A percentile compares a stretch with the other conserved stretches of the same genome.
phyloP scores from a whole-genome alignment of 2,797 vertebrate species.

The Odontamblyopus lacepedii region DNA sequence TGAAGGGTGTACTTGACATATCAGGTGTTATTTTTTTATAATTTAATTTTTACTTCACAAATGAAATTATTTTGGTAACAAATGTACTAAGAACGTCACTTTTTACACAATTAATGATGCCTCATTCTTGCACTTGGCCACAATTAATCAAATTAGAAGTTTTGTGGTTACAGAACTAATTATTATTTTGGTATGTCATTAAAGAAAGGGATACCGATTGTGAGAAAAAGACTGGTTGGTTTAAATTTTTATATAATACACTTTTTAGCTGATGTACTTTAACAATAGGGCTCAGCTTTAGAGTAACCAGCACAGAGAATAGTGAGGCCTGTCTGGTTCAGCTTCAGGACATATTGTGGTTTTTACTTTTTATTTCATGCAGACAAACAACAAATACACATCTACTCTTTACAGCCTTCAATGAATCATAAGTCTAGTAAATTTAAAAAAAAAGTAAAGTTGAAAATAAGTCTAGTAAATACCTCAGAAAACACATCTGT shows the following conservation, averaged over 20 bases:
- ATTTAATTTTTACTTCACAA: constrained; percentile 55
- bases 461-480: not conserved
- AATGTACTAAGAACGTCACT: constrained; percentile 76
- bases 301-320: not conserved
- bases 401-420: not conserved
- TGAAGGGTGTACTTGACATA: constrained; percentile 77
- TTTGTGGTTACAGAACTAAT: constrained; percentile 86
- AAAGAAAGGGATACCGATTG: constrained; percentile 62
- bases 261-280: constrained; percentile 46
- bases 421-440: not conserved
- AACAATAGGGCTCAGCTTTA: constrained; percentile 27
- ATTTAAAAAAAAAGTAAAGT: not conserved
- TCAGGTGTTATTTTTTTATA: constrained; percentile 75
- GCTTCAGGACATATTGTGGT: constrained; percentile 33
- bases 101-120: constrained; percentile 89
- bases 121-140: constrained; percentile 80
- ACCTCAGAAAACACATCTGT: not conserved
- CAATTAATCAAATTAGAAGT: constrained; percentile 83
- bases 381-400: not conserved
- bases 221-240: constrained; percentile 43
- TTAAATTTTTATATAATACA: constrained; percentile 20
- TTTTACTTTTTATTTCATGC: constrained; percentile 32
- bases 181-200: constrained; percentile 77
- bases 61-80: constrained; percentile 76
- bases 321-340: not conserved